These are phyloP conservation scores for Zaprionus africanus DNA, from an alignment of 1,140 invertebrate species.

Conservation along the genomic window DNA sequence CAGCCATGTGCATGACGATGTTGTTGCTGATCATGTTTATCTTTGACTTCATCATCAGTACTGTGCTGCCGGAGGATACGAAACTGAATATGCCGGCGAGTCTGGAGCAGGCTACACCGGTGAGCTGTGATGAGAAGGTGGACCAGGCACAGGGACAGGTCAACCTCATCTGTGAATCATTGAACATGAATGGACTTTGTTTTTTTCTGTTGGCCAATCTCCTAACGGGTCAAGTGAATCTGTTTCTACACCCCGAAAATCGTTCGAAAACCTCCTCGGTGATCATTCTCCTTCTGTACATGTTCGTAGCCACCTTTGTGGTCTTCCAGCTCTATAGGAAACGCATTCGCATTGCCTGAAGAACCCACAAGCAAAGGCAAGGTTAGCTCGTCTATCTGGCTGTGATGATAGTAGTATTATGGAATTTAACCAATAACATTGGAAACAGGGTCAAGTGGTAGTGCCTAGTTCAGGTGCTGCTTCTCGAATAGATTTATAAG, in stretches of 20 bases:
- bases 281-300: slow-evolving; percentile 58
- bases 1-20: slow-evolving; percentile 46
- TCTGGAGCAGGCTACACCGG: slow-evolving; percentile 39
- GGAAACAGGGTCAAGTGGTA: not conserved
- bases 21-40: slow-evolving; percentile 42
- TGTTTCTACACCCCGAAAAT: slow-evolving; percentile 59
- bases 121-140: not conserved
- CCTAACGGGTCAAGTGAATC: slow-evolving; percentile 67
- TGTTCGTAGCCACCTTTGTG: slow-evolving; percentile 54
- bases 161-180: slow-evolving; percentile 54
- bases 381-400: slow-evolving; percentile 3
- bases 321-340: slow-evolving; percentile 48
- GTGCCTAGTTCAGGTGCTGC: not conserved
- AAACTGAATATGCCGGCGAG: slow-evolving; percentile 4
- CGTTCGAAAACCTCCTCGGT: slow-evolving; percentile 44
- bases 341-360: slow-evolving; percentile 61
- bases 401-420: slow-evolving; percentile 40
- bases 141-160: not conserved
- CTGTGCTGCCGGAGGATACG: slow-evolving; percentile 38
- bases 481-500: slow-evolving; percentile 1
- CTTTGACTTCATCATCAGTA: slow-evolving; percentile 55
- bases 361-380: not conserved
- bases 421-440: slow-evolving; percentile 7
- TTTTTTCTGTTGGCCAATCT: slow-evolving; percentile 70
- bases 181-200: slow-evolving; percentile 64